These are phyloP conservation scores for Stictonetta naevosa DNA, from an alignment of 2,113 vertebrate species.

Conservation along the genomic window DNA sequence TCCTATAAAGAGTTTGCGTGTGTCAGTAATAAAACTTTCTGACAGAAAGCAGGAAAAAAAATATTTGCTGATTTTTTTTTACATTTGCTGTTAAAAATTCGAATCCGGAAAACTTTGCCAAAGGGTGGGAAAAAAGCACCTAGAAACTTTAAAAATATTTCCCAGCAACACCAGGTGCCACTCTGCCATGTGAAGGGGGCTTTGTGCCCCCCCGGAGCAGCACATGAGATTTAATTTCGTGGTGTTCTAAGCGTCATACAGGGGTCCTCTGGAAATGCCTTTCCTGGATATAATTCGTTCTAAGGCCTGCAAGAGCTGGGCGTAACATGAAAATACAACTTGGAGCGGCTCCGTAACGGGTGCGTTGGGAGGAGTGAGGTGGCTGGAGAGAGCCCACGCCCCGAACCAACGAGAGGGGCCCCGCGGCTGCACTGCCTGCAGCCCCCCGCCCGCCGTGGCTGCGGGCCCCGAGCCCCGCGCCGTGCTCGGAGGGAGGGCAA, in stretches of 20 bases:
- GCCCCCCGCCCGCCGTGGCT: neutral
- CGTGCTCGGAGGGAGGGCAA: slow-evolving; percentile 38
- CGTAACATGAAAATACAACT: neutral
- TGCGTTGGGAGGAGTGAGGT: neutral
- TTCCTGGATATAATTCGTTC: neutral
- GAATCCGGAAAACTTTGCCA: neutral
- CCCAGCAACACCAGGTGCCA: neutral
- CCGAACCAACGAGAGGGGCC: neutral
- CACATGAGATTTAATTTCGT: neutral
- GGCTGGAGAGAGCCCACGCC: neutral
- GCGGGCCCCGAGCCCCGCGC: slow-evolving; percentile 21
- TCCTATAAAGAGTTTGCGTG: neutral
- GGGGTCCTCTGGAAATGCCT: neutral
- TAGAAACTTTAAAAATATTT: neutral
- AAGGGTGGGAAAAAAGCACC: neutral
- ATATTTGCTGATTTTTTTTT: neutral
- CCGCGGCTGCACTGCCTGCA: neutral
- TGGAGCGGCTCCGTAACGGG: accelerated
- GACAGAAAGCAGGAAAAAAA: neutral
- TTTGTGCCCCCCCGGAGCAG: neutral
- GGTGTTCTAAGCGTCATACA: neutral
- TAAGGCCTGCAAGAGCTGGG: neutral
- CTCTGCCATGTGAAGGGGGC: neutral
- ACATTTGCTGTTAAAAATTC: neutral
- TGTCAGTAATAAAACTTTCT: neutral